phyloP scores from a whole-genome alignment of 2,113 vertebrate species.

The Patagioenas fasciata region DNA sequence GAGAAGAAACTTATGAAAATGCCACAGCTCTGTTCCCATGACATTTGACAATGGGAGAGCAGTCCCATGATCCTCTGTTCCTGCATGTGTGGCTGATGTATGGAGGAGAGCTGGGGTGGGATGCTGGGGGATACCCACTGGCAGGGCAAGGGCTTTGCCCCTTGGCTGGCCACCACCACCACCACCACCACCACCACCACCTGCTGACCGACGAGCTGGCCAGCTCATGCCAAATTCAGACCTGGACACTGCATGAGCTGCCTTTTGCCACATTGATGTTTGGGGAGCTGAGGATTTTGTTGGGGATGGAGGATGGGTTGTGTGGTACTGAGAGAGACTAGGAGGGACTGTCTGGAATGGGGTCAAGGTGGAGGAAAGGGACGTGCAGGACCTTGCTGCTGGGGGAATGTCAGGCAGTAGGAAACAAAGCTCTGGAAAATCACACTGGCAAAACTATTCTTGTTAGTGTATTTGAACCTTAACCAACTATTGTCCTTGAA shows the following conservation, averaged over 20 bases:
- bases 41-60: background rate
- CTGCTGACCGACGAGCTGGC: rapidly evolving
- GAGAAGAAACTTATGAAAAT: background rate
- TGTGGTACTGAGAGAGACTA: background rate
- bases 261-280: rapidly evolving
- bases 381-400: background rate
- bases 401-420: background rate
- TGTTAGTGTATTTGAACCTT: background rate
- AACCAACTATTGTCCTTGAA: background rate
- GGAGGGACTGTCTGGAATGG: background rate
- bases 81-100: rapidly evolving
- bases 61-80: background rate
- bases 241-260: background rate
- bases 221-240: rapidly evolving
- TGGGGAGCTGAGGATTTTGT: background rate
- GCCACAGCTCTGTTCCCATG: background rate
- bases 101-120: background rate
- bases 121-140: background rate
- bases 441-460: background rate
- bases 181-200: rapidly evolving
- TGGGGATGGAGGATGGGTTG: background rate
- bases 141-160: background rate
- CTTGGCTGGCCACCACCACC: rapidly evolving
- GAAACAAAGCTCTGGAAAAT: background rate
- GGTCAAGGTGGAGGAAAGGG: background rate